These are phyloP conservation scores for Punctoribates punctum DNA, from an alignment of 2,888 invertebrate species.

Conservation along the genomic window DNA sequence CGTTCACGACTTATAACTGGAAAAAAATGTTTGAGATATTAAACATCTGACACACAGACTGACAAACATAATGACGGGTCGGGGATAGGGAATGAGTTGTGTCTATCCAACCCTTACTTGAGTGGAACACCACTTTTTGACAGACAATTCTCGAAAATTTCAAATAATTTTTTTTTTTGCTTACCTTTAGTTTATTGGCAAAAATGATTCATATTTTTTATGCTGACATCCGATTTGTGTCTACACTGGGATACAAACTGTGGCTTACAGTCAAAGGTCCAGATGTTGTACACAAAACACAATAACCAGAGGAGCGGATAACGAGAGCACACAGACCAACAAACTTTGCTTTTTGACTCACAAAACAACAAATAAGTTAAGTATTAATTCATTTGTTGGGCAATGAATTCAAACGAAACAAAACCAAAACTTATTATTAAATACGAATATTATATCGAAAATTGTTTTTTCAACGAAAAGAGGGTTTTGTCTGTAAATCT, in stretches of 20 bases:
- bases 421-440: neutral
- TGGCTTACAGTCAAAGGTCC: neutral
- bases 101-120: too few species aligned
- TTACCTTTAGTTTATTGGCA: neutral
- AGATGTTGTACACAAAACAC: neutral
- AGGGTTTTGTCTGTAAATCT: too few species aligned
- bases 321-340: neutral
- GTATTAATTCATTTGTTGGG: neutral
- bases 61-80: neutral
- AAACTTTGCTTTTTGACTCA: neutral
- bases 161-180: neutral
- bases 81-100: too few species aligned
- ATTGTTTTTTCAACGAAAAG: too few species aligned
- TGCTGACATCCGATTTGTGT: neutral
- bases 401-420: neutral
- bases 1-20: neutral
- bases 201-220: neutral
- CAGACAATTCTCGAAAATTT: neutral
- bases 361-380: neutral
- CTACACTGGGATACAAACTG: neutral
- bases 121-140: too few species aligned
- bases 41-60: slow-evolving; percentile 16
- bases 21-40: neutral
- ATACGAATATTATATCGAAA: neutral
- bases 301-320: neutral